Conservation (phyloP, 2,113 vertebrate genomes). For the Anthoscopus minutus region DNA sequence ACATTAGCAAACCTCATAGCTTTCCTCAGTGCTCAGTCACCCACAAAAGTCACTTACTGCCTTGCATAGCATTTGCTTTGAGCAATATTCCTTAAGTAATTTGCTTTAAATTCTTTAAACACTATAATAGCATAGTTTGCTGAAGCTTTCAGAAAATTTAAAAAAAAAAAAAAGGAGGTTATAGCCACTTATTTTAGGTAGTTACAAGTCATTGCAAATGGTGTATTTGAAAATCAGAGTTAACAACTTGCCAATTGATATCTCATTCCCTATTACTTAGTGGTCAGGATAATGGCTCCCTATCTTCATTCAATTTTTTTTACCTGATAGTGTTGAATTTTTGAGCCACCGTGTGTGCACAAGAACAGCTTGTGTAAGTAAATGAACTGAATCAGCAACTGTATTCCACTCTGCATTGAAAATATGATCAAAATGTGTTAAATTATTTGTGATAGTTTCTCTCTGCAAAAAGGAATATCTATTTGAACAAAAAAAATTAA, state of each 20-base stretch:
- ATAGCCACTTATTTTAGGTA: constrained; percentile 18
- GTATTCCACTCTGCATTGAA: constrained; percentile 42
- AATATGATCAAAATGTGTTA: constrained; percentile 47
- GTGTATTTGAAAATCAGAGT: constrained; percentile 44
- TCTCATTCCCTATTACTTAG: constrained; percentile 40
- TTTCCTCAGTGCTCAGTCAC: constrained; percentile 50
- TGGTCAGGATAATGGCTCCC: constrained; percentile 48
- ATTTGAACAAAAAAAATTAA: constrained; percentile 32
- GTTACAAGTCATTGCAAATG: constrained; percentile 31
- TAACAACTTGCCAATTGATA: constrained; percentile 46
- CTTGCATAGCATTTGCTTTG: not conserved
- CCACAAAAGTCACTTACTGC: constrained; percentile 43
- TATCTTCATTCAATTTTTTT: constrained; percentile 5
- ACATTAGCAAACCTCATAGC: constrained; percentile 1
- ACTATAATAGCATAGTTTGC: constrained; percentile 2
- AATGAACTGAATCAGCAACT: constrained; percentile 52
- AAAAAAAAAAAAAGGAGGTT: not conserved
- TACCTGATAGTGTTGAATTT: constrained; percentile 41
- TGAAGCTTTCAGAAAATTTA: constrained; percentile 34
- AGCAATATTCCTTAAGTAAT: constrained; percentile 39
- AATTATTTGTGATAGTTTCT: constrained; percentile 40
- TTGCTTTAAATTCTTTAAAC: constrained; percentile 49
- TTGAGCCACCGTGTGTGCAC: constrained; percentile 9
- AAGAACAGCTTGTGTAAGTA: constrained; percentile 48
- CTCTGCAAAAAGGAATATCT: constrained; percentile 4